Percentiles rank a stretch among this genome's conserved stretches.
Conservation (phyloP, 1,140 invertebrate species). For the Rhopalosiphum maidis region DNA sequence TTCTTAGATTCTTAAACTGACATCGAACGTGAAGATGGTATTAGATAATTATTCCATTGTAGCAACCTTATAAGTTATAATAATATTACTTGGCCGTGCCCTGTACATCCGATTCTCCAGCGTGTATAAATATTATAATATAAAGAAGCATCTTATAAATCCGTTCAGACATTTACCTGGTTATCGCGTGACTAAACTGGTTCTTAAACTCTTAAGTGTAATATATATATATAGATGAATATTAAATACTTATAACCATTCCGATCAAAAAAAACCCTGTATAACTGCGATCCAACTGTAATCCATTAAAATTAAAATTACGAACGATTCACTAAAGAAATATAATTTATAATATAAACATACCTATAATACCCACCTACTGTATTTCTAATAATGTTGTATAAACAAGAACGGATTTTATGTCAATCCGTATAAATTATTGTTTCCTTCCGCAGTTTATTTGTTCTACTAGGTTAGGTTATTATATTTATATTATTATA, state of each 20-base stretch:
- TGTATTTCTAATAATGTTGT: neutral
- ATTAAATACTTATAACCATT: conserved; percentile 31
- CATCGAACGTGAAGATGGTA: neutral
- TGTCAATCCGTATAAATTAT: conserved; percentile 30
- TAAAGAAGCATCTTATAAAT: neutral
- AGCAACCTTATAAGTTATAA: neutral
- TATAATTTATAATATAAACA: conserved; percentile 25
- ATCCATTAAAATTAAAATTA: conserved; percentile 34
- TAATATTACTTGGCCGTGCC: neutral
- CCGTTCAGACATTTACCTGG: neutral
- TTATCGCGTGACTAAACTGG: conserved; percentile 38
- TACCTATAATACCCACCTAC: neutral
- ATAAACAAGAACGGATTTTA: neutral
- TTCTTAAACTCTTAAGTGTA: conserved; percentile 7
- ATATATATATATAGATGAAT: conserved; percentile 20
- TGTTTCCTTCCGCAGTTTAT: conserved; percentile 13
- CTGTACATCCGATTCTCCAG: neutral
- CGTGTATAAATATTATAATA: neutral
- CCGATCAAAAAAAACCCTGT: neutral
- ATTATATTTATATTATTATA: neutral
- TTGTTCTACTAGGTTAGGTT: neutral
- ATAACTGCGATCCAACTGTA: neutral
- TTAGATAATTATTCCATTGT: neutral
- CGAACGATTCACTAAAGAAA: neutral
- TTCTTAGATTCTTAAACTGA: neutral